Evolutionary conservation across 2,888 invertebrate genomes (phyloP).

Genomic region (Mechanitis messenoides): DNA sequence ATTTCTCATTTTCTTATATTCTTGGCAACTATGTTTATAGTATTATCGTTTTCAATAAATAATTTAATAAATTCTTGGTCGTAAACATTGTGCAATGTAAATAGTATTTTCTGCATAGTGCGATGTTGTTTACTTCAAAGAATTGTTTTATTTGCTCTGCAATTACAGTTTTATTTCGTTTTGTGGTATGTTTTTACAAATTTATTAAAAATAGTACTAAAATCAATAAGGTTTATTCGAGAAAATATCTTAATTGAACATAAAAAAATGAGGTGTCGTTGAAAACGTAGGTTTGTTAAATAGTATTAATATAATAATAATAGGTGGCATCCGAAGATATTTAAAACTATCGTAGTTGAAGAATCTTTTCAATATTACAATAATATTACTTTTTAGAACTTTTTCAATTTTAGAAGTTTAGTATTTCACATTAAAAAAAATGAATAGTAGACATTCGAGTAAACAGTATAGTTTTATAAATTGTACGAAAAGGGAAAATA

Average conservation of each 20-base stretch:
- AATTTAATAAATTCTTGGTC: not conserved
- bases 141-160: slow-evolving; percentile 29
- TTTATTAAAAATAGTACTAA: not conserved
- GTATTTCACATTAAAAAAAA: too few relatives aligned
- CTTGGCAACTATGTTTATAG: too few relatives aligned
- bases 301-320: not conserved
- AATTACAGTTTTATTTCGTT: slow-evolving; percentile 26
- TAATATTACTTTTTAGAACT: too few relatives aligned
- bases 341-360: too few relatives aligned
- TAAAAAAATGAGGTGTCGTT: too few relatives aligned
- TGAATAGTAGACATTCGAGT: too few relatives aligned
- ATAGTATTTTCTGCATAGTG: not conserved
- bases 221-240: too few relatives aligned
- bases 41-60: not conserved
- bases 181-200: slow-evolving; percentile 34
- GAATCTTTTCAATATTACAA: too few relatives aligned
- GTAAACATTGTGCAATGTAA: slow-evolving; percentile 14
- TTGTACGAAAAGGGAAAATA: too few relatives aligned
- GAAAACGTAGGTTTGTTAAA: not conserved
- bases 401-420: too few relatives aligned
- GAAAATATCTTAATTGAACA: not conserved
- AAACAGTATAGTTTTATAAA: too few relatives aligned
- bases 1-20: too few relatives aligned
- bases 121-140: slow-evolving; percentile 28
- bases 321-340: not conserved